Evolutionary conservation across 2,113 vertebrate genomes (phyloP).

Genomic region (Cepphus grylle): DNA sequence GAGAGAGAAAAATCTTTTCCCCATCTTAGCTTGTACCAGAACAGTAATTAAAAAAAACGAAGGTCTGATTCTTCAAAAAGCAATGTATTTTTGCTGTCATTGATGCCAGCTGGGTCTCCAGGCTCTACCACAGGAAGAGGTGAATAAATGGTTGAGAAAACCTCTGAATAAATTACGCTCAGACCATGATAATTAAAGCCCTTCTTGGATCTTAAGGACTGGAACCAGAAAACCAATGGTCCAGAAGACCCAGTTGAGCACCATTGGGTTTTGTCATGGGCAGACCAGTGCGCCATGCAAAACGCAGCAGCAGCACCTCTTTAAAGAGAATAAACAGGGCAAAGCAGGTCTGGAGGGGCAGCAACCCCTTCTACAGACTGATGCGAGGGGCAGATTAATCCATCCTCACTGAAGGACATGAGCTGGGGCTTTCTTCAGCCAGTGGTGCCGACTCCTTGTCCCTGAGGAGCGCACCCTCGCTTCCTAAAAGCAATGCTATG

Average conservation of each 20-base stretch:
- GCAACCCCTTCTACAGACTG: not conserved
- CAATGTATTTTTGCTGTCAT: not conserved
- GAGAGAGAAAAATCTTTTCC: not conserved
- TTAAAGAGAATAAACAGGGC: not conserved
- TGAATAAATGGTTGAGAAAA: not conserved
- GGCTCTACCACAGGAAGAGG: not conserved
- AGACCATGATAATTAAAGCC: not conserved
- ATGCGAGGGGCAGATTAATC: not conserved
- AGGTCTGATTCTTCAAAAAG: not conserved
- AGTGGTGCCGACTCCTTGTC: rapidly evolving
- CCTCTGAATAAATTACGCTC: not conserved
- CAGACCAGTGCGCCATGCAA: not conserved
- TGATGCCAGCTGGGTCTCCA: not conserved
- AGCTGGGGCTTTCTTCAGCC: not conserved
- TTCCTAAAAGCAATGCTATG: rapidly evolving
- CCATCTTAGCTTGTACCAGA: not conserved
- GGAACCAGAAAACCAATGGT: not conserved
- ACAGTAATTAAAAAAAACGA: not conserved
- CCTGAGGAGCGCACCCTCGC: rapidly evolving
- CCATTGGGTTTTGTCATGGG: not conserved
- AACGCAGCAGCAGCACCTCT: not conserved
- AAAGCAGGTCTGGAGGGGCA: not conserved
- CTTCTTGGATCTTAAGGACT: not conserved
- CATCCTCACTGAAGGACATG: rapidly evolving
- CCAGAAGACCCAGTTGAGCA: not conserved